Base-by-base conservation (phyloP, 1,140 invertebrate genomes). In the Caenorhabditis tropicalis region DNA sequence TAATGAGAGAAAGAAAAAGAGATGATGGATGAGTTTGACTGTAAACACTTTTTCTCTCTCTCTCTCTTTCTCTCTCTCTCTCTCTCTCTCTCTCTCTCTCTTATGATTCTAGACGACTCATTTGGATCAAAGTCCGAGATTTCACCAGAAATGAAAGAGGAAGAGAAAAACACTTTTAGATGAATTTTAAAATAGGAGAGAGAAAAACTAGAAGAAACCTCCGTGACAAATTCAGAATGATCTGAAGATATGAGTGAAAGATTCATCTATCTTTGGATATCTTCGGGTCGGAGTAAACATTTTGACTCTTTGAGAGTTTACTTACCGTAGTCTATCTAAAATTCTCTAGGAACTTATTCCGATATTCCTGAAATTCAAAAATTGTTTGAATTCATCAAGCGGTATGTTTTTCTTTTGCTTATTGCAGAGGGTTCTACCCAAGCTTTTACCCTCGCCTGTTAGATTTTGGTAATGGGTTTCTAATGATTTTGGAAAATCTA, bases 21-120 rank as follows among this genome's bases (percentile, higher is more conserved):
- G 21, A 65, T 65, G 58, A 65, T 65, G 29, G 58, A 65, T 65
- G 58, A 65, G 58, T 65, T 65, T 65, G 58, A 43, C 33, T 24
- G 65, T 74, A 74, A 74, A 43, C 36, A 43, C n/a, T n/a, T n/a
- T n/a, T n/a, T n/a, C n/a, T n/a, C n/a, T n/a, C n/a, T n/a, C n/a
- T n/a, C n/a, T n/a, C n/a, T n/a, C n/a, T n/a, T n/a, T n/a, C n/a
- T n/a, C n/a, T n/a, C n/a, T n/a, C n/a, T n/a, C n/a, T n/a, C n/a
- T n/a, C n/a, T n/a, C n/a, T n/a, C n/a, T n/a, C n/a, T n/a, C n/a
- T 74, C 65, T 74, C 65, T 19, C 43, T 43, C 36, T 12, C 5
- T 43, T 43, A 51, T n/a, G 60, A 70, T n/a, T 70, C 36, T 29
- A 74, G 65, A 74, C 36, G 65, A 74, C 36, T 43, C 65, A 43